Evolutionary conservation across 1,140 invertebrate genomes (phyloP), one percentile per base, ranked within the genome.

Genomic region (Camponotus pennsylvanicus): DNA sequence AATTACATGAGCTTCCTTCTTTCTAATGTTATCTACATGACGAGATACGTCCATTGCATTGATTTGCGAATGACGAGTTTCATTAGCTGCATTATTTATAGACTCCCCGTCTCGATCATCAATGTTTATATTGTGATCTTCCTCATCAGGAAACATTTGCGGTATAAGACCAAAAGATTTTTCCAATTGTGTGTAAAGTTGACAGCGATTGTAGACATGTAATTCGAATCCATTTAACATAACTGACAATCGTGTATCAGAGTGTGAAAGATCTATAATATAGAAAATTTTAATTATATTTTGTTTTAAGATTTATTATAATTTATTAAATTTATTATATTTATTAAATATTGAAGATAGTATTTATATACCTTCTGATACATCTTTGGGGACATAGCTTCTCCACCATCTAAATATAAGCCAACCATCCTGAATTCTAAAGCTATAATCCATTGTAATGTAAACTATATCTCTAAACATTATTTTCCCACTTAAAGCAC

Each of bases 391-490:
- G 85, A 99, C 97, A 95, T 99, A 99, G 66, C 98, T 97, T 88
- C 98, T 96, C 99, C 99, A 99, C 98, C 98, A 99, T 85, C 98
- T 96, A 95, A 99, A 99, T 95, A 99, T 99, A 73, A 99, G 96
- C 96, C 98, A 99, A 7, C 99, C 99, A 96, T 99, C 99, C 95
- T 99, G 98, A 86, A 99, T 97, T 90, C 98, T 96, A 57, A 99
- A 94, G 52, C 98, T 98, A 94, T 98, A 99, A 95, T 99, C 99
- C 95, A 98, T 97, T 67, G 98, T 99, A 59, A 99, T 98, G 91
- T 98, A 99, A 70, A 98, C 97, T 92, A 99, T 97, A 96, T 99
- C 98, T 88, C 99, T 96, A 95, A 99, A 99, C 99, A 99, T 99
- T 59, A 99, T 98, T 96, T 99, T 99, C 3, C 99, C 99, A 88